Conservation (phyloP, 2,113 vertebrate species). For the Neoarius graeffei region DNA sequence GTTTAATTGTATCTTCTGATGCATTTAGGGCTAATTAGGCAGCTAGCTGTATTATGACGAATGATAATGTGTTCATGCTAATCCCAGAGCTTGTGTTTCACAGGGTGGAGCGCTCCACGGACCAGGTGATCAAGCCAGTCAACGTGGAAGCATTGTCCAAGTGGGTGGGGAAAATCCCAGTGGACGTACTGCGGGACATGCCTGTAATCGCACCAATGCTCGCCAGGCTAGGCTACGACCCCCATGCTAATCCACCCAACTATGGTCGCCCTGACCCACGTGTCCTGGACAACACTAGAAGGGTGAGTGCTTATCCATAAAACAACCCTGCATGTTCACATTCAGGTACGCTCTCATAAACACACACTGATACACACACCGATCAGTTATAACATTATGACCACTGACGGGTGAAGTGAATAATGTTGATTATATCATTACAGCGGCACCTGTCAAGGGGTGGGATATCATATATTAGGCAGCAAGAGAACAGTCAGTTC, state of each 20-base stretch:
- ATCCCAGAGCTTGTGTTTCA: slow-evolving; percentile 14
- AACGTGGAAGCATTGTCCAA: slow-evolving; percentile 94
- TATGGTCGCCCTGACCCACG: slow-evolving; percentile 91
- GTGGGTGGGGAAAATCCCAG: slow-evolving; percentile 95
- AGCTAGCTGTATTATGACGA: slow-evolving; percentile 1
- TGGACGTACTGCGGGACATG: slow-evolving; percentile 93
- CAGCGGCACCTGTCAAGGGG: too few relatives aligned
- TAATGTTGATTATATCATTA: too few relatives aligned
- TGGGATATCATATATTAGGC: too few relatives aligned
- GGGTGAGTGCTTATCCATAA: slow-evolving; percentile 77
- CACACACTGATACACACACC: neutral
- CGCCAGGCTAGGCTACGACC: slow-evolving; percentile 90
- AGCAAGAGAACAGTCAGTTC: too few relatives aligned
- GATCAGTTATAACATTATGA: too few relatives aligned
- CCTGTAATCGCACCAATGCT: slow-evolving; percentile 92
- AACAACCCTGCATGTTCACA: neutral
- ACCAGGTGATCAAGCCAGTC: slow-evolving; percentile 97
- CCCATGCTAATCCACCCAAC: slow-evolving; percentile 91
- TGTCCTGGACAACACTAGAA: slow-evolving; percentile 93
- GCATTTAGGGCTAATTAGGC: slow-evolving; percentile 47
- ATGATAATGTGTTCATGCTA: neutral
- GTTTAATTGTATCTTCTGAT: slow-evolving; percentile 52
- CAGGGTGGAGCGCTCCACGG: slow-evolving; percentile 95
- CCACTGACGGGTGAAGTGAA: too few relatives aligned
- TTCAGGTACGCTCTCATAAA: neutral